A percentile compares a stretch with the other conserved stretches of the same genome.
Conservation (phyloP, 2,888 invertebrate species). For the Napeogenes sylphis region DNA sequence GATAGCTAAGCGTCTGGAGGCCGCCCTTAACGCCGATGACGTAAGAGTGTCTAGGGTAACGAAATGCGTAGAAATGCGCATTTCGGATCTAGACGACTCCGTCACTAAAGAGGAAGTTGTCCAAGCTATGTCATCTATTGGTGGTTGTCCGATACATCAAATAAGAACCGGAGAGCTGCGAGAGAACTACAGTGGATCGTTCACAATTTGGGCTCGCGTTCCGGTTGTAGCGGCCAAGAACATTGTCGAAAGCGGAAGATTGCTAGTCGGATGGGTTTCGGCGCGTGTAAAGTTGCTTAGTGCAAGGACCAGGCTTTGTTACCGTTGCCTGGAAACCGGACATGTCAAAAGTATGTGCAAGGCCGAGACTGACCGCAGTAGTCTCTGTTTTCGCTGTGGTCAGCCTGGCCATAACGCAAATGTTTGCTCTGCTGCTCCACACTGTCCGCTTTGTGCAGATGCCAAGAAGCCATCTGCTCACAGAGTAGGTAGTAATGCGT, state of each 20-base stretch:
- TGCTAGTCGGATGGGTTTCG: too few species aligned
- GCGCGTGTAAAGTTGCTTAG: constrained; percentile 12
- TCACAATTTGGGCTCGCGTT: constrained; percentile 13
- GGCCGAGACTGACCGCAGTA: background rate
- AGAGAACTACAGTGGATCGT: background rate
- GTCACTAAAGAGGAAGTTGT: constrained; percentile 14
- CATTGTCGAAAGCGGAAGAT: constrained; percentile 2
- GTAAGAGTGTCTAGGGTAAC: too few species aligned
- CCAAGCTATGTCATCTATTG: constrained; percentile 16
- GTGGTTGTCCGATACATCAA: background rate
- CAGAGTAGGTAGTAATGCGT: constrained; percentile 11
- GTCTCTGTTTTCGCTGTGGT: constrained; percentile 24
- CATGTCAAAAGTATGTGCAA: constrained; percentile 13
- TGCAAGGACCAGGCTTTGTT: constrained; percentile 20
- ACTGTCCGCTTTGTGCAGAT: constrained; percentile 9
- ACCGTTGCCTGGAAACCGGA: constrained; percentile 22
- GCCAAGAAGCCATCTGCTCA: constrained; percentile 17
- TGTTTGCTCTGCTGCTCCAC: constrained; percentile 17
- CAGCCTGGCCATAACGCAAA: constrained; percentile 23
- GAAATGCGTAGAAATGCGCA: constrained; percentile 17
- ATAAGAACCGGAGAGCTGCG: constrained; percentile 18
- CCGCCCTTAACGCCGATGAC: too few species aligned
- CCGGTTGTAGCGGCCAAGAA: constrained; percentile 26
- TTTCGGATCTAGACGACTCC: constrained; percentile 30
- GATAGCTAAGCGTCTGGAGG: too few species aligned